Evolutionary conservation across 2,797 vertebrate genomes (phyloP).

Genomic region (Carduelis carduelis): DNA sequence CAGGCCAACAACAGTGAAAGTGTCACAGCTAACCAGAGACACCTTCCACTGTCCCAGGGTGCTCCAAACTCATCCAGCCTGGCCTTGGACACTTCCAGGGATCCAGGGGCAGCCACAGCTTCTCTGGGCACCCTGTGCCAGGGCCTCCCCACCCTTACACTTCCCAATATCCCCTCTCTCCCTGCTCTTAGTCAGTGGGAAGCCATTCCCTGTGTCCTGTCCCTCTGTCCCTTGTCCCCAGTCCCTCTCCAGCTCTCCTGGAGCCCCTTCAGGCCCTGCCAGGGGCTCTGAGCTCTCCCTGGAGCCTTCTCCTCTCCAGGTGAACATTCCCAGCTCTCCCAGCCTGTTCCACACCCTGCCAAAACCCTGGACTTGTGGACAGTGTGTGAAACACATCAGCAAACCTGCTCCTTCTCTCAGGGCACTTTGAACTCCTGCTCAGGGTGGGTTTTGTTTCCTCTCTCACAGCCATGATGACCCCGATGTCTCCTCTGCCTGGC

Average conservation of each 20-base stretch:
- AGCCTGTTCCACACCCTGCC: neutral
- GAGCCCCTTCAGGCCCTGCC: accelerated
- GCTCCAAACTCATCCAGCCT: accelerated
- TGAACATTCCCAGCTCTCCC: neutral
- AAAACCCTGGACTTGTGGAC: neutral
- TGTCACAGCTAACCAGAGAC: neutral
- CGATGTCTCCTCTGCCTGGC: constrained; percentile 66
- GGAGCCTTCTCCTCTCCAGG: neutral
- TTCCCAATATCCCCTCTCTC: accelerated
- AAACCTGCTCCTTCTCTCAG: neutral
- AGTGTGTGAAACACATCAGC: neutral
- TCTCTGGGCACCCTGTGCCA: neutral
- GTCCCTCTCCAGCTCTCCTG: neutral
- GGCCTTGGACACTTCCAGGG: neutral
- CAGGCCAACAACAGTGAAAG: neutral
- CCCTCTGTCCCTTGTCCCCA: neutral
- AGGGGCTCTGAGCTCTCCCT: neutral
- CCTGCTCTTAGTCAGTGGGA: accelerated
- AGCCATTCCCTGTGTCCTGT: neutral
- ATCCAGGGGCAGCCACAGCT: neutral
- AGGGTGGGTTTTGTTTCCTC: neutral
- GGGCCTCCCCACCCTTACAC: neutral
- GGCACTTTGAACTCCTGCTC: neutral
- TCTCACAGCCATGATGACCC: constrained; percentile 70
- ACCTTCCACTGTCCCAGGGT: accelerated